phyloP scores from a whole-genome alignment of 2,113 vertebrate genomes.

The Sinocyclocheilus anshuiensis region DNA sequence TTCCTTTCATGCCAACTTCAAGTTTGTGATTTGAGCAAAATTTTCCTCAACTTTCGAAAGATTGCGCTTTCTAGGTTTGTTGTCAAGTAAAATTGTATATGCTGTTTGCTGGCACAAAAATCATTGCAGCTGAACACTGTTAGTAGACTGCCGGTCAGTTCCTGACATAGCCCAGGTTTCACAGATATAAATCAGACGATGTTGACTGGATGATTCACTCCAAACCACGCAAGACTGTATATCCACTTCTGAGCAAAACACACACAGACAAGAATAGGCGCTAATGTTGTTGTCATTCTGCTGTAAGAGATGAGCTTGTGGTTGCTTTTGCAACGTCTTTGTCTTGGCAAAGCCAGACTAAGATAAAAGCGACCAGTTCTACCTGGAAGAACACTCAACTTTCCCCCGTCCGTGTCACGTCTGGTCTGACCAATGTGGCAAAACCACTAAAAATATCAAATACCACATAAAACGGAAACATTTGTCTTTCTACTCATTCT shows the following conservation, averaged over 20 bases:
- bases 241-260: constrained; percentile 69
- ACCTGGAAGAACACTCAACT: background rate
- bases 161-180: constrained; percentile 19
- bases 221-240: constrained; percentile 62
- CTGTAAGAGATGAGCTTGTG: constrained; percentile 8
- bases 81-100: constrained; percentile 31
- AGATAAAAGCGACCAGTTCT: constrained; percentile 1
- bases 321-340: constrained; percentile 28
- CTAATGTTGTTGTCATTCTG: background rate
- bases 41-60: no score
- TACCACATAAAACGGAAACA: no score
- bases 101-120: background rate
- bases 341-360: background rate
- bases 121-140: background rate
- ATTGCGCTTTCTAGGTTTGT: no score
- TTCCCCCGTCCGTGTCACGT: no score
- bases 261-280: constrained; percentile 21
- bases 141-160: background rate
- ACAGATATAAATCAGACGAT: constrained; percentile 49
- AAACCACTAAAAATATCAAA: no score
- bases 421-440: no score
- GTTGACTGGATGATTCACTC: constrained; percentile 52
- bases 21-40: no score
- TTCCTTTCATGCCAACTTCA: no score
- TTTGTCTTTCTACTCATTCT: no score